Base-by-base conservation (phyloP, 2,113 vertebrate species). In the Cairina moschata region DNA sequence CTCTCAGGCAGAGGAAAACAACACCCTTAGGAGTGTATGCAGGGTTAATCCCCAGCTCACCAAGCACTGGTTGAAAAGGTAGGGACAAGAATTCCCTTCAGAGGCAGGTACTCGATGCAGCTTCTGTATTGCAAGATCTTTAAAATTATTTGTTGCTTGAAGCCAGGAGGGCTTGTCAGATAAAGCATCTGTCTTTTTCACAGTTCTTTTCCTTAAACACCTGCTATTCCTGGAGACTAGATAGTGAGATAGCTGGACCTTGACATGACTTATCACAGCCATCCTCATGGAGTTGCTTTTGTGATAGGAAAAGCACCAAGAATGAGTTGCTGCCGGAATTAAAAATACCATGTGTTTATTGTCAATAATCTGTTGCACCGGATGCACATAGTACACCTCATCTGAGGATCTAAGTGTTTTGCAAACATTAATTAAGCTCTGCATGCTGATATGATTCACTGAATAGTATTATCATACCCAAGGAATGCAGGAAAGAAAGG, bases 361-460 rank as follows among this genome's bases (percentile, higher is more conserved):
- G 81, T 78, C 88, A 96, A 85, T 86, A 87, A 92, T 84, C 46
- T 8, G 29, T 85, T 89, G 86, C 81, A 85, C 71, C 0, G 4
- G 67, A 89, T 89, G 73, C 89, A 82, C 78, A 92, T 13, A 91
- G 69, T 86, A 78, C 69, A 88, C 77, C 86, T 93, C 86, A 87
- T 79, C 77, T 89, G 81, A 93, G 59, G 71, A 96, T 92, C 77
- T 73, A 76, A 95, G 62, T 86, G 88, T 84, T 96, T 94, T 93
- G 91, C 92, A 96, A 96, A 94, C 92, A 95, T 88, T 94, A 96
- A 95, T 96, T 95, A 97, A 97, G 93, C 82, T 91, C 85, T 94
- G 93, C 76, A 81, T 85, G 77, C 95, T 92, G 88, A 84, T 94
- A 84, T 46, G 86, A 97, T 88, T 93, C 88, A 94, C 69, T 82